Evolutionary conservation across 2,888 invertebrate genomes (phyloP), one percentile per base, ranked within the genome.

Genomic region (Epiblema foenella): DNA sequence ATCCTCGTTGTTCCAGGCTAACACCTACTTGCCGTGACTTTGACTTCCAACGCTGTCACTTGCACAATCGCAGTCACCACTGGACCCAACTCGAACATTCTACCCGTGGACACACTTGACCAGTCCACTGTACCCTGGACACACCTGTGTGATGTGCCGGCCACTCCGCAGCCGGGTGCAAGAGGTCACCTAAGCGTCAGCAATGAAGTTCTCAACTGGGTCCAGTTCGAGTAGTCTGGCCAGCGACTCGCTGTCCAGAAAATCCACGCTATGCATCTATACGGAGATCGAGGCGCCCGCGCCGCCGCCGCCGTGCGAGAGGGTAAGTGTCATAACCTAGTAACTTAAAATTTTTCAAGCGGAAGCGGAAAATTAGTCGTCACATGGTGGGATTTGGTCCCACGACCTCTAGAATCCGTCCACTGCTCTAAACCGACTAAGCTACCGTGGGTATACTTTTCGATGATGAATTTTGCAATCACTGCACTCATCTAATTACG

Each of bases 241-340:
- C 84, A 94, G 94, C 83, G 96, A 96, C 82, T 94, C 94, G 80
- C 89, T 93, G 83, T 95, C 95, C 78, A 95, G 95, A 81, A 95
- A 95, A 80, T 95, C 95, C 57, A 95, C 95, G 74, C 91, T 96
- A 74, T 96, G 95, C 79, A 95, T 95, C 78, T 95, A 95, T 79
- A 94, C 95, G 73, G 94, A 95, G 80, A 90, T 94, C 81, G 94
- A 94, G 80, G 80, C 86, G 17, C 85, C 89, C 33, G 83, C 91
- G 73, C 85, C 85, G 76, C 89, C 88, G 65, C 85, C 83, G 67
- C 86, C 86, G 79, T 89, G 92, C 82, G 94, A 94, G 84, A 94
- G 95, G 93, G 95, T 95, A 76, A 89, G 92, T 85, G 70, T 57
- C n/a, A n/a, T 12, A 5, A 42, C 11, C 0, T 17, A n/a, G n/a